Percentiles rank a stretch among this genome's conserved stretches.
Conservation (phyloP, 2,113 vertebrate species). For the Sialia sialis region DNA sequence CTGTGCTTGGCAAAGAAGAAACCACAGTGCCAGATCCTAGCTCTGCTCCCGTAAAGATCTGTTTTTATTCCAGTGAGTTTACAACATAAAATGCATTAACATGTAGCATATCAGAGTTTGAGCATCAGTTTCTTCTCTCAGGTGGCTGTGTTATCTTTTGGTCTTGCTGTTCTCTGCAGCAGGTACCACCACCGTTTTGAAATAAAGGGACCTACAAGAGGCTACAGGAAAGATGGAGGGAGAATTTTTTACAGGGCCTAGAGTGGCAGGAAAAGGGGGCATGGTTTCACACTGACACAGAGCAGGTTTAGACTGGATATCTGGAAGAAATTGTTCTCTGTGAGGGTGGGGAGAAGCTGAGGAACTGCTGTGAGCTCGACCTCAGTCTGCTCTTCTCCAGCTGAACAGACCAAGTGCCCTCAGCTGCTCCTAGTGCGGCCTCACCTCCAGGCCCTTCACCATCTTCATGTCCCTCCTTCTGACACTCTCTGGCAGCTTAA, state of each 20-base stretch:
- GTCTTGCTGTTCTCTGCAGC: background rate
- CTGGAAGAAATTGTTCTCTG: background rate
- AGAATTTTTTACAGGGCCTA: background rate
- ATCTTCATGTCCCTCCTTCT: background rate
- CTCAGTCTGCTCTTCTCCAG: background rate
- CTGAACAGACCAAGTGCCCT: background rate
- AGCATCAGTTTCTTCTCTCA: background rate
- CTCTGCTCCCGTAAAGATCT: background rate
- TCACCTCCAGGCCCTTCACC: background rate
- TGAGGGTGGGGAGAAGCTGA: background rate
- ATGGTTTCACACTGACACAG: background rate
- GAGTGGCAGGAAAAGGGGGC: background rate
- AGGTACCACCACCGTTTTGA: background rate
- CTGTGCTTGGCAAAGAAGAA: background rate
- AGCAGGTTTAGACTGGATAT: accelerated
- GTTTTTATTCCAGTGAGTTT: background rate
- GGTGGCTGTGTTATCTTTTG: background rate
- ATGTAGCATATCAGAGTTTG: background rate
- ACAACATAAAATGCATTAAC: background rate
- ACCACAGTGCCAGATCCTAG: background rate
- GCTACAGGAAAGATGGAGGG: background rate
- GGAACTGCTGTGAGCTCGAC: background rate
- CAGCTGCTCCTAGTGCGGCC: accelerated
- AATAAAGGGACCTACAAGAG: background rate
- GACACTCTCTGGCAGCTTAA: background rate